Base-by-base conservation (phyloP, 2,797 vertebrate genomes). In the Masticophis lateralis region DNA sequence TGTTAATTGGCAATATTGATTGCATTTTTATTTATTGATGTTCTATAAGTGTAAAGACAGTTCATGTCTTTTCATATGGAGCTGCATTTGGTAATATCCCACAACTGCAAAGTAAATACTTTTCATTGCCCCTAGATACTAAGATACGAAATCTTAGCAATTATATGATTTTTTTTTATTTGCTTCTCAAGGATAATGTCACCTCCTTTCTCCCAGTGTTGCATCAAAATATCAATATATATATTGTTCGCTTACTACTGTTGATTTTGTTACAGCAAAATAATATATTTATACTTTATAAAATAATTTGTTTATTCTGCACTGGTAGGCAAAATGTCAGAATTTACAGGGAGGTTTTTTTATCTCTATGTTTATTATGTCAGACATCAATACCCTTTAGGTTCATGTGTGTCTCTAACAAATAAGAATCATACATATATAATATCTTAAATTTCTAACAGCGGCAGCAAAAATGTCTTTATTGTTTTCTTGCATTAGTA, bases 51-150 rank as follows among this genome's bases (percentile, higher is more conserved):
- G 12, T 57, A 43, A 57, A 89, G 47, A 47, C 60, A 53, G 25
- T 18, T 90, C 51, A 87, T 88, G 53, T 90, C 89, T 59, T 93
- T 95, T 94, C 88, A 87, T 88, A n/a, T 63, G 57, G 91, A 16
- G 32, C 63, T 91, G 83, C 2, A 25, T 69, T 74, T 95, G 66
- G 8, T 74, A 37, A 74, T 37, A 20, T 74, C 32, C 69, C 16
- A 37, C 32, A 37, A 20, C 7, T 74, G 32, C 2, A 74, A 74
- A 37, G 7, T 74, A 32, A 89, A 89, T 94, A 63, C 83, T 93
- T 97, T 97, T 95, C 55, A 20, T 66, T 95, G 51, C 90, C 89
- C 86, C 37, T 69, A 93, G 60, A 95, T 95, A 37, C 20, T 94
- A 79, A 27, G 32, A 28, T 92, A 87, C 63, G 74, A 61, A 96